Conservation (phyloP, 2,888 invertebrate species). For the Gonocerus acuteangulatus region DNA sequence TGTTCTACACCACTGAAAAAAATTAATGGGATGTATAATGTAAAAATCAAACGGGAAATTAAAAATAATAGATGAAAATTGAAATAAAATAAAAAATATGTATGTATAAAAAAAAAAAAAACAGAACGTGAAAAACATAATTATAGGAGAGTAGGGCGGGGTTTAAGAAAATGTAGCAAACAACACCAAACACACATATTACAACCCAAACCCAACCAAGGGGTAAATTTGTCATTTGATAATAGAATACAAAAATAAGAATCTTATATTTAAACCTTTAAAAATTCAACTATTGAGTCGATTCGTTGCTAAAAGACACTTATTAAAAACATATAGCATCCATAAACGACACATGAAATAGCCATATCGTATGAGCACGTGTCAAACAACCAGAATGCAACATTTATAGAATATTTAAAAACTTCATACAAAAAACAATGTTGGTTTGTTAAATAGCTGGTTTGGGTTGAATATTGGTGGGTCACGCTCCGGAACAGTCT, state of each 20-base stretch:
- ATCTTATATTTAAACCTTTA: constrained; percentile 26
- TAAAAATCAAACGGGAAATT: background rate
- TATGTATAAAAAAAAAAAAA: background rate
- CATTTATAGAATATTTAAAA: constrained; percentile 26
- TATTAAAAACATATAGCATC: constrained; percentile 33
- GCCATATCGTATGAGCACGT: constrained; percentile 26
- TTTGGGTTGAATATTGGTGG: constrained; percentile 14
- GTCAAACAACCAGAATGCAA: constrained; percentile 22
- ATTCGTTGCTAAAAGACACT: constrained; percentile 39
- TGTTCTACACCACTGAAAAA: constrained; percentile 12
- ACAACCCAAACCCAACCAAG: constrained; percentile 12
- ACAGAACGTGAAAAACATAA: constrained; percentile 23
- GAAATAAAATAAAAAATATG: background rate
- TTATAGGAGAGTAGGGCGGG: constrained; percentile 2
- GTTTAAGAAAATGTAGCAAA: constrained; percentile 22
- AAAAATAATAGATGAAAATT: background rate
- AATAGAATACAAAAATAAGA: constrained; percentile 27
- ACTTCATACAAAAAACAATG: constrained; percentile 7
- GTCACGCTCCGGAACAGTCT: constrained; percentile 84
- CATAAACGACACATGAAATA: constrained; percentile 13
- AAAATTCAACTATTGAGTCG: constrained; percentile 27
- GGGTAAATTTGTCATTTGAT: constrained; percentile 9
- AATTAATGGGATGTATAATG: background rate
- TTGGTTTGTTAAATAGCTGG: constrained; percentile 26
- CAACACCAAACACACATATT: constrained; percentile 21